These are phyloP conservation scores for Autographa pulchrina DNA, from an alignment of 2,888 invertebrate species.

Conservation along the genomic window DNA sequence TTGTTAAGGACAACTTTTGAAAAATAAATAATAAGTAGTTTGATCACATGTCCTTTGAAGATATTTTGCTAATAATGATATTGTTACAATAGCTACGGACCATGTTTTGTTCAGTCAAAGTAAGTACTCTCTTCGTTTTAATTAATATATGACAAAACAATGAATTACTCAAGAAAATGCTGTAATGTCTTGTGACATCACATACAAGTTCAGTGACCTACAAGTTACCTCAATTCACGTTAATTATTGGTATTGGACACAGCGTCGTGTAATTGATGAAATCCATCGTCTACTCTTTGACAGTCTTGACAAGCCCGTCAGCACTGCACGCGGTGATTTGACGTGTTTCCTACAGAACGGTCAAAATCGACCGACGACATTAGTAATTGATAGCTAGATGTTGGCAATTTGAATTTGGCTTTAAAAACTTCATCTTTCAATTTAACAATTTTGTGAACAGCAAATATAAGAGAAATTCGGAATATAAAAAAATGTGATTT, in stretches of 20 bases:
- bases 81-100: too few species aligned
- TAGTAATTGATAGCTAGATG: too few species aligned
- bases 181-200: background rate
- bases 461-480: too few species aligned
- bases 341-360: background rate
- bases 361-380: too few species aligned
- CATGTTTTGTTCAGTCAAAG: too few species aligned
- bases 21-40: too few species aligned
- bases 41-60: too few species aligned
- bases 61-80: too few species aligned
- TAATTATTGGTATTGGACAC: slow-evolving; percentile 3
- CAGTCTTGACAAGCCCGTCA: background rate
- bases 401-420: too few species aligned
- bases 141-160: background rate
- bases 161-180: background rate
- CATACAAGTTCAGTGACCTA: background rate
- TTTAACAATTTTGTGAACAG: too few species aligned
- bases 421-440: too few species aligned
- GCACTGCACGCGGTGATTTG: background rate
- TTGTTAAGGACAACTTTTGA: background rate
- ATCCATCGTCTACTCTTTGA: background rate
- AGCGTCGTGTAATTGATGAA: background rate
- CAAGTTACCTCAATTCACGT: background rate
- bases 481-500: too few species aligned
- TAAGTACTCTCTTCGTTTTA: background rate